phyloP scores from a whole-genome alignment of 1,140 invertebrate genomes.

The Drosophila ambigua region DNA sequence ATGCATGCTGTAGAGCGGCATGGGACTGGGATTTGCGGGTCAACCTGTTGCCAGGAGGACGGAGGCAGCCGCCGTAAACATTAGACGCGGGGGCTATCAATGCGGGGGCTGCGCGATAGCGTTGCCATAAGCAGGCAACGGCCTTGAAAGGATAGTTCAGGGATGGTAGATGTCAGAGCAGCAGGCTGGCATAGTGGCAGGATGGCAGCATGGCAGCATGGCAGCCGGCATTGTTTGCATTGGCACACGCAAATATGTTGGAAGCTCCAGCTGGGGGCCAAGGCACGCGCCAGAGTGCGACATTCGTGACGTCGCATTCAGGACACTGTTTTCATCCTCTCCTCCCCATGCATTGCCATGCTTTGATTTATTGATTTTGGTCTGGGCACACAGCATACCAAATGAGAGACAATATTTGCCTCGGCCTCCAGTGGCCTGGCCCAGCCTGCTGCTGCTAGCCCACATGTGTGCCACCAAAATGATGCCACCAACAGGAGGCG shows the following conservation, averaged over 20 bases:
- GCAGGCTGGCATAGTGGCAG: not conserved
- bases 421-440: conserved; percentile 14
- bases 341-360: conserved; percentile 28
- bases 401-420: conserved; percentile 79
- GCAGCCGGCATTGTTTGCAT: conserved; percentile 64
- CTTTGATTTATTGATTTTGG: conserved; percentile 82
- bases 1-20: conserved; percentile 19
- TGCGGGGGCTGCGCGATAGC: conserved; percentile 36
- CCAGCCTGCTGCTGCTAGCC: conserved; percentile 16
- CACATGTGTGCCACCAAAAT: conserved; percentile 53
- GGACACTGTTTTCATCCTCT: conserved; percentile 32
- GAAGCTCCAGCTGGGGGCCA: conserved; percentile 53
- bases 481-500: conserved; percentile 1
- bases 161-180: not conserved
- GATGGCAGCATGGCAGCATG: not conserved
- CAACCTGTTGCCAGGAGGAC: conserved; percentile 66
- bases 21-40: conserved; percentile 6
- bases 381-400: conserved; percentile 68
- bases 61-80: conserved; percentile 32
- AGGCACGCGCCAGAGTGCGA: conserved; percentile 68
- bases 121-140: conserved; percentile 37
- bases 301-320: conserved; percentile 66
- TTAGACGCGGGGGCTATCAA: conserved; percentile 44
- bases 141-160: conserved; percentile 49
- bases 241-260: conserved; percentile 72